phyloP scores from a whole-genome alignment of 2,888 invertebrate species.

The Acleris cristana region DNA sequence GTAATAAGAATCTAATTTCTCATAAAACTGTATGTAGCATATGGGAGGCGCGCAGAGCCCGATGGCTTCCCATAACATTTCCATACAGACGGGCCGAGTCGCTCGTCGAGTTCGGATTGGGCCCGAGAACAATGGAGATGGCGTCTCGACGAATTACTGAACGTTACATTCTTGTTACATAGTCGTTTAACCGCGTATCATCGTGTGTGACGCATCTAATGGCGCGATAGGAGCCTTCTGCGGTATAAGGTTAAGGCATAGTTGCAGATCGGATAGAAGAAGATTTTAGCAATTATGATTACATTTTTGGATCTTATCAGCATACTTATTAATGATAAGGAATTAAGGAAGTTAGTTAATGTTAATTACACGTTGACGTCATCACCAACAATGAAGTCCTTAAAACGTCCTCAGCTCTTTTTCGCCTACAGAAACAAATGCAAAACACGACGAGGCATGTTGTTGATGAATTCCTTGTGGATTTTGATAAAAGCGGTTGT shows the following conservation, averaged over 20 bases:
- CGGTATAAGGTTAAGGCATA: neutral
- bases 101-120: constrained; percentile 44
- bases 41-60: constrained; percentile 16
- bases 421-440: no score
- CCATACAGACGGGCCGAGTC: constrained; percentile 40
- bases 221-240: constrained; percentile 9
- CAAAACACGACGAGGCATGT: no score
- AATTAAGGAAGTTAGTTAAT: no score
- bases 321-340: no score
- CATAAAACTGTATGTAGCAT: constrained; percentile 28
- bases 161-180: constrained; percentile 51
- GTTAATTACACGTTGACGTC: no score
- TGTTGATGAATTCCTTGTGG: no score
- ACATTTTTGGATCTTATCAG: no score
- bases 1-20: constrained; percentile 29
- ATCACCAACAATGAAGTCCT: no score
- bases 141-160: constrained; percentile 49
- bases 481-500: no score
- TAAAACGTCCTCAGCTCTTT: no score
- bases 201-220: constrained; percentile 39
- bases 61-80: constrained; percentile 32
- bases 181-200: constrained; percentile 50
- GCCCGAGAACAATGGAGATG: constrained; percentile 51
- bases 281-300: neutral
- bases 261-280: neutral